A percentile compares a stretch with the other conserved stretches of the same genome.
Conservation (phyloP, 1,140 invertebrate genomes). For the Pseudomyrmex flavicornis region DNA sequence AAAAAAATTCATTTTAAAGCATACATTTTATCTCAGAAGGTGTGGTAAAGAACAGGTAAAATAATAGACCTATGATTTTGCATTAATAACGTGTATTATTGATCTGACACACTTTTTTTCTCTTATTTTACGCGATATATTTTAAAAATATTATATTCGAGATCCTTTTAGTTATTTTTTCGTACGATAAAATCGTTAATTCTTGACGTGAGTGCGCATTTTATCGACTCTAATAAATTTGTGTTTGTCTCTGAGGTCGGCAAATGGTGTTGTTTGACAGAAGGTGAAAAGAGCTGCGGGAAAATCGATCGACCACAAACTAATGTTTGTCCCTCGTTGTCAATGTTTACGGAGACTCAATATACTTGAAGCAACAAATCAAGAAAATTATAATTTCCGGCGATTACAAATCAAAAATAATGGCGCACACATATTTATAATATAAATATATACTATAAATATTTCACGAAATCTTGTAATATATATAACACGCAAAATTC, state of each 20-base stretch:
- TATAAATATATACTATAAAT: no score
- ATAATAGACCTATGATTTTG: no score
- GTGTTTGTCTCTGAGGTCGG: conserved; percentile 21
- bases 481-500: no score
- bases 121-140: neutral
- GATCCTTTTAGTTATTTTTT: neutral
- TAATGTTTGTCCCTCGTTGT: conserved; percentile 55
- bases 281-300: neutral
- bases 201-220: neutral
- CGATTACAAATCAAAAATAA: neutral
- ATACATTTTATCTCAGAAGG: no score
- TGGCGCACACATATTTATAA: neutral
- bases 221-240: neutral
- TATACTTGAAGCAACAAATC: neutral
- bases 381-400: neutral
- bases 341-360: conserved; percentile 24
- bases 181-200: no score
- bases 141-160: neutral
- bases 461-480: no score
- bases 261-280: neutral
- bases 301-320: conserved; percentile 44
- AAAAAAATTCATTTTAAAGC: no score
- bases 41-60: no score
- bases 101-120: no score
- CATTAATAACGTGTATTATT: no score